Evolutionary conservation across 2,888 invertebrate species (phyloP).

Genomic region (Phragmatobia fuliginosa): DNA sequence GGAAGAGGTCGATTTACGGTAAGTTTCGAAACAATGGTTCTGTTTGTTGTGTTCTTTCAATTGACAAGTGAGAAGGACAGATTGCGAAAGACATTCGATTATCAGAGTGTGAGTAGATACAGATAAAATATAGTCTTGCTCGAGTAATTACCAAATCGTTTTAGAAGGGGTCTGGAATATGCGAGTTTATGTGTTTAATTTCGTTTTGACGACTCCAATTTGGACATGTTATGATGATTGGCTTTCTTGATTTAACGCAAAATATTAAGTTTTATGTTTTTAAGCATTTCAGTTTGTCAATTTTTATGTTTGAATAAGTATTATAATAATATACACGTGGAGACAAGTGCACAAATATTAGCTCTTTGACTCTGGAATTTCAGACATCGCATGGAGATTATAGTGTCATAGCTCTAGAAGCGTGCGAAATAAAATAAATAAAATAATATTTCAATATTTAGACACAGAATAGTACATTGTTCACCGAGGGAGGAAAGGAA

Average conservation of each 20-base stretch:
- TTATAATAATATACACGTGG: neutral
- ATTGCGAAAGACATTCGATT: conserved; percentile 29
- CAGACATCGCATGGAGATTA: neutral
- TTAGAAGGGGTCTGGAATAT: neutral
- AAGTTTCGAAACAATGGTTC: conserved; percentile 26
- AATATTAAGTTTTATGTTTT: neutral
- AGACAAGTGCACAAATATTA: neutral
- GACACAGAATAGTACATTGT: too few species aligned
- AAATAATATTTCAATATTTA: neutral
- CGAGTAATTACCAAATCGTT: conserved; percentile 9
- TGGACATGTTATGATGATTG: neutral
- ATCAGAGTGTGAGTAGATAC: conserved; percentile 11
- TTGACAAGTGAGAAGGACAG: conserved; percentile 23
- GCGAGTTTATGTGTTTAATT: neutral
- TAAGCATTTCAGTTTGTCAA: neutral
- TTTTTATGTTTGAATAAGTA: neutral
- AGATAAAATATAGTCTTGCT: neutral
- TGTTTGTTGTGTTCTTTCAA: conserved; percentile 13
- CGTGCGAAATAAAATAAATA: neutral
- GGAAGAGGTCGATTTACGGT: conserved; percentile 37
- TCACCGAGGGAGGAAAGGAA: too few species aligned
- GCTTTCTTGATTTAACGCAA: neutral
- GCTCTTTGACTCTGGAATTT: neutral
- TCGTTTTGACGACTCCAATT: neutral
- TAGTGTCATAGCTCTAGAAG: neutral